Percentiles rank a stretch among this genome's conserved stretches.
Evolutionary conservation across 2,113 vertebrate species (phyloP).

Genomic region (Laterallus jamaicensis): DNA sequence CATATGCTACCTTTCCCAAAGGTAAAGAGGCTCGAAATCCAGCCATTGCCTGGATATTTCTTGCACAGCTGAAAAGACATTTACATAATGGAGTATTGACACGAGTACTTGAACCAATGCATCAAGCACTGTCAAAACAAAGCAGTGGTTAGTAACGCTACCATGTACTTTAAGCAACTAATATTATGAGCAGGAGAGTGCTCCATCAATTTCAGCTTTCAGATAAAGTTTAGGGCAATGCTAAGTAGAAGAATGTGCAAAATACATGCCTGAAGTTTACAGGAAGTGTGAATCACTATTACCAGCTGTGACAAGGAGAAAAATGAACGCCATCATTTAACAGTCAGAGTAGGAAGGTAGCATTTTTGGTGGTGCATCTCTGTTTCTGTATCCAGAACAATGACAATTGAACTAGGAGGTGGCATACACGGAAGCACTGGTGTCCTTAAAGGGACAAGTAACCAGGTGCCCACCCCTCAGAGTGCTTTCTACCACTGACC

Average conservation of each 20-base stretch:
- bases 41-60: not conserved
- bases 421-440: rapidly evolving
- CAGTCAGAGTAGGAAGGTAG: not conserved
- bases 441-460: not conserved
- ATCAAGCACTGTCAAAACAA: not conserved
- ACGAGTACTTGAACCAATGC: not conserved
- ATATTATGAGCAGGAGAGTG: not conserved
- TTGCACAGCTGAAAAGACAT: not conserved
- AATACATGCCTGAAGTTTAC: not conserved
- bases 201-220: not conserved
- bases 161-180: not conserved
- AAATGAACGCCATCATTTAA: not conserved
- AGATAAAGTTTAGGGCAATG: not conserved
- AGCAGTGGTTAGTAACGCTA: not conserved
- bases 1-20: not conserved
- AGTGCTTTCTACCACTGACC: not conserved
- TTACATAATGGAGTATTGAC: not conserved
- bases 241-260: not conserved
- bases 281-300: not conserved
- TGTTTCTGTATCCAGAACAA: not conserved
- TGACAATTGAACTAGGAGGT: not conserved
- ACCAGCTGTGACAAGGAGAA: not conserved
- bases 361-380: not conserved
- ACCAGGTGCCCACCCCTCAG: not conserved
- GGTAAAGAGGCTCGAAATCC: not conserved